Base-by-base conservation (phyloP, 2,888 invertebrate species). In the Loripinus fragilis region DNA sequence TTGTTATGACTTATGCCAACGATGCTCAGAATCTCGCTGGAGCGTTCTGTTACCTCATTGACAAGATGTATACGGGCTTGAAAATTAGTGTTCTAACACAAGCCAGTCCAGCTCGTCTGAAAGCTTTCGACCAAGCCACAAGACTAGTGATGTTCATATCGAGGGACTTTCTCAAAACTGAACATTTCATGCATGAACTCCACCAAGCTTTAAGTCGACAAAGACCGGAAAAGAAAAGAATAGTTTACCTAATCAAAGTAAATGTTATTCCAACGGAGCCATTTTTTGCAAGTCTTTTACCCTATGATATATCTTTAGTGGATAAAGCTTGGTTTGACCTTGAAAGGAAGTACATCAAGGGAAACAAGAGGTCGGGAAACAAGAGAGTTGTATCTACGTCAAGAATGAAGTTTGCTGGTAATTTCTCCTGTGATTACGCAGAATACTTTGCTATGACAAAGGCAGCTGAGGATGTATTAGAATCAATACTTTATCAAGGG, bases 61-160 rank as follows among this genome's bases (percentile, higher is more conserved):
- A 80, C 30, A 52, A 67, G 15, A 35, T 69, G 1, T 78, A 78
- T 33, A 79, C 80, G 0, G 74, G 74, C 3, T 52, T 87, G 0
- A 80, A 85, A 8, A 78, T 85, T 25, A 76, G 71, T 55, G 78
- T 86, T 38, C 71, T 86, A 15, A 81, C 74, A 8, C 78, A 84
- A 25, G 68, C 73, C 3, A 78, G 75, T n/a, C 74, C 81, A 28
- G 67, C 79, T n/a, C 73, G 86, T n/a, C 60, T 88, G 15, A 68
- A 74, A 15, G 77, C 83, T 25, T 76, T 91, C 20, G 90, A 91
- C 64, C 77, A 78, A 12, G 89, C 91, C 3, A 80, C 82, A 45
- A 81, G 85, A 52, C 85, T 92, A 23, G 88, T 92, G 3, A 71
- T 90, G 25, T 85, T 92, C 35, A 72, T 92, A 12, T 91, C 91